phyloP scores from a whole-genome alignment of 2,888 invertebrate genomes.

The Lasioglossum figueresi region DNA sequence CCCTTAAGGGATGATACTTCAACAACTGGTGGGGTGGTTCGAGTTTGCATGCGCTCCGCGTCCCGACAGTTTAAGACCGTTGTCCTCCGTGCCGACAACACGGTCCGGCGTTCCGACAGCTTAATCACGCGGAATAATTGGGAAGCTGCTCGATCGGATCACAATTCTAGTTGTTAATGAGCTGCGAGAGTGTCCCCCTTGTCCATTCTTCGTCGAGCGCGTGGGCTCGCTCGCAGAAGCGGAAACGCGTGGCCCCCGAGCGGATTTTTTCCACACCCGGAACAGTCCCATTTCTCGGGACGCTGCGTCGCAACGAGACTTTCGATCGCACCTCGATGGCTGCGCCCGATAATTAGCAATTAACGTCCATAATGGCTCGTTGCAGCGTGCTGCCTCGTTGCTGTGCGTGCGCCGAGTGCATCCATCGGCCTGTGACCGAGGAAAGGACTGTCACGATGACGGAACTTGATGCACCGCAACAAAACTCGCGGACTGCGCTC shows the following conservation, averaged over 20 bases:
- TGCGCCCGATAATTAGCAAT: conserved; percentile 49
- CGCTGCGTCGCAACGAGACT: conserved; percentile 7
- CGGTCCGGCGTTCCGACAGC: conserved; percentile 17
- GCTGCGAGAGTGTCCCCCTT: not conserved
- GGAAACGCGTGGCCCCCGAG: not conserved
- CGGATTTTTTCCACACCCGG: not conserved
- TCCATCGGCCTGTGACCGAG: not conserved
- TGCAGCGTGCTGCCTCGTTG: conserved; percentile 10
- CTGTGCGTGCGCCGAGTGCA: conserved; percentile 10
- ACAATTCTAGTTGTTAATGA: not conserved
- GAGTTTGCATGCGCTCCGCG: conserved; percentile 1
- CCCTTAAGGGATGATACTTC: too few species aligned
- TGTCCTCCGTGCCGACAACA: not conserved
- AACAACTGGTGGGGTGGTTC: not conserved
- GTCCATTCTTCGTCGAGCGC: not conserved
- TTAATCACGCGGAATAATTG: conserved; percentile 41
- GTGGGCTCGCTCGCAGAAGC: not conserved
- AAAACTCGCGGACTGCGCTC: not conserved
- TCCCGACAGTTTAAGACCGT: conserved; percentile 24
- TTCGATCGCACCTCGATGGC: conserved; percentile 27
- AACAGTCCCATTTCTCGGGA: not conserved
- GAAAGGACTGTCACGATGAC: not conserved
- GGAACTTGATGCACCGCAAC: not conserved
- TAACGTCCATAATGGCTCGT: conserved; percentile 36
- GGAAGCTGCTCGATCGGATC: not conserved